These are phyloP conservation scores for Trididemnum miniatum DNA, from an alignment of 23 tunicate genomes.

Conservation along the genomic window DNA sequence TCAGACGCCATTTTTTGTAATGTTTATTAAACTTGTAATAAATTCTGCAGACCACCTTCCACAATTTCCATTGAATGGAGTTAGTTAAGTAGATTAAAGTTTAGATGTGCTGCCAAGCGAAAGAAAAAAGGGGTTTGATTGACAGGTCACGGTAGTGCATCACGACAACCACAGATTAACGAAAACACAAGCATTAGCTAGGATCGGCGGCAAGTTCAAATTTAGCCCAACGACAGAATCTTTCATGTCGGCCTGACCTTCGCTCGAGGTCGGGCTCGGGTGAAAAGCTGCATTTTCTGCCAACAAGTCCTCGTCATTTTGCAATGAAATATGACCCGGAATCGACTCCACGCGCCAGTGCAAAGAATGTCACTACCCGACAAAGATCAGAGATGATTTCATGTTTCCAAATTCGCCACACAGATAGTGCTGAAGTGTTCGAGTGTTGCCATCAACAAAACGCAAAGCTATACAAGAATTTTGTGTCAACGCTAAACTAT, in stretches of 20 bases:
- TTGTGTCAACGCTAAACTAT: no score
- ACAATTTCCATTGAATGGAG: no score
- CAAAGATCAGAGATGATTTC: no score
- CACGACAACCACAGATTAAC: not conserved
- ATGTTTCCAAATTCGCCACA: not conserved
- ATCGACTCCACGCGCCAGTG: not conserved
- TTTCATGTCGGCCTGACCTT: constrained; percentile 25
- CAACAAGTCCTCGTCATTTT: not conserved
- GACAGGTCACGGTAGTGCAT: not conserved
- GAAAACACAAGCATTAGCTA: not conserved
- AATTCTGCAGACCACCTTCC: no score
- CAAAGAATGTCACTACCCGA: constrained; percentile 14
- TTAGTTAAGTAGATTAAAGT: no score
- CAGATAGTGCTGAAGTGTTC: constrained; percentile 1
- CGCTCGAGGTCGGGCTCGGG: not conserved
- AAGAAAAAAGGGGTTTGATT: constrained; percentile 7
- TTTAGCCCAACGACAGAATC: not conserved
- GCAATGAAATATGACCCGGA: not conserved
- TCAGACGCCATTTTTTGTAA: no score
- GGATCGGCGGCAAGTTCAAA: not conserved
- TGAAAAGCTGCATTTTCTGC: constrained; percentile 20
- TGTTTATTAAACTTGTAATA: no score
- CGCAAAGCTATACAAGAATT: no score
- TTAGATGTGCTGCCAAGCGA: no score
- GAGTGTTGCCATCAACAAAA: constrained; percentile 18